phyloP scores from a whole-genome alignment of 2,113 vertebrate genomes.

The Psettodes erumei region DNA sequence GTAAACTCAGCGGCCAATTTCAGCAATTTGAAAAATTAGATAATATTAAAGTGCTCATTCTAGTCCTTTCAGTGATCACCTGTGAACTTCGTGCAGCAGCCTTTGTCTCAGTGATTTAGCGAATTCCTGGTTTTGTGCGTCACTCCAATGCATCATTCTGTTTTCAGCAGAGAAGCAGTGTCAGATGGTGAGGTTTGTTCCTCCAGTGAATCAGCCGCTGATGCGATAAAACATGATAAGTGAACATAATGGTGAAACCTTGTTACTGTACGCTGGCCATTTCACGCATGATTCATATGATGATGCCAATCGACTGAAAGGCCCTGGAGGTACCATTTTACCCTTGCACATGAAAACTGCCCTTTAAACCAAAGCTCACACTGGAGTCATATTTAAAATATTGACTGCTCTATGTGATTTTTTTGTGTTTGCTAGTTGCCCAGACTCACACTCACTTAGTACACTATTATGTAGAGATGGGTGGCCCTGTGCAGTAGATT shows the following conservation, averaged over 20 bases:
- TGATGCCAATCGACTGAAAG: slow-evolving; percentile 23
- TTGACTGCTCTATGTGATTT: slow-evolving; percentile 16
- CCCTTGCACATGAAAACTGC: slow-evolving; percentile 16
- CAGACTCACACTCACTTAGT: neutral
- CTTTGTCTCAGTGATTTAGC: slow-evolving; percentile 15
- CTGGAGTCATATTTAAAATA: slow-evolving; percentile 26
- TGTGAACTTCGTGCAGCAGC: neutral
- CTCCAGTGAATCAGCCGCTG: neutral
- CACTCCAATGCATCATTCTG: slow-evolving; percentile 1
- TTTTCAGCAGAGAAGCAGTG: slow-evolving; percentile 1
- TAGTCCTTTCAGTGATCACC: neutral
- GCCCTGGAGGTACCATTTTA: slow-evolving; percentile 6
- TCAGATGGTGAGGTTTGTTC: neutral
- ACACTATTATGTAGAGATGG: neutral
- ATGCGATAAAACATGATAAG: slow-evolving; percentile 18
- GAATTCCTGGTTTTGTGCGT: neutral
- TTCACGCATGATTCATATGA: slow-evolving; percentile 9
- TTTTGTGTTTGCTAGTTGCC: neutral
- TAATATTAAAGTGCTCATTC: slow-evolving; percentile 11
- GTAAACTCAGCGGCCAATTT: slow-evolving; percentile 8
- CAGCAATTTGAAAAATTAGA: slow-evolving; percentile 35
- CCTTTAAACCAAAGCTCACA: neutral
- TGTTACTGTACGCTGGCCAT: neutral
- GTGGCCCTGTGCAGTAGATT: neutral
- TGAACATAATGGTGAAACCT: slow-evolving; percentile 9